Percentiles rank a stretch among this genome's conserved stretches.
These are phyloP conservation scores for Oscheius sp. DNA, from an alignment of 2,888 invertebrate genomes.

Conservation along the genomic window DNA sequence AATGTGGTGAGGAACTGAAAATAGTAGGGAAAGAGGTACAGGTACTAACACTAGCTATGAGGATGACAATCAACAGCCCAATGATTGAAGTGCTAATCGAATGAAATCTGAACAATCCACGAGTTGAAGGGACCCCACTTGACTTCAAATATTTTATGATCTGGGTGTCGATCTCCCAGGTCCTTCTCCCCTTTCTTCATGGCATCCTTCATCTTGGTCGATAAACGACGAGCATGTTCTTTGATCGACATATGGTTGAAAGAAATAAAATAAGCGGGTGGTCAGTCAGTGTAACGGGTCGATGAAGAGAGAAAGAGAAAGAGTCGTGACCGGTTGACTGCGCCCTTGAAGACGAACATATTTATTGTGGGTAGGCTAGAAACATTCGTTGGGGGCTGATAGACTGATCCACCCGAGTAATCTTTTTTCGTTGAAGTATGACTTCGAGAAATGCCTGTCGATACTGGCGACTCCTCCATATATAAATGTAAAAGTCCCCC, in stretches of 20 bases:
- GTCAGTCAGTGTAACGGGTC: conserved; percentile 20
- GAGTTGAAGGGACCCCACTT: neutral
- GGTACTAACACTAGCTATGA: neutral
- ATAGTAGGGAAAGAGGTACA: no score
- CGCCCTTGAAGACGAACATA: conserved; percentile 24
- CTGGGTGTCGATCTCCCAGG: conserved; percentile 17
- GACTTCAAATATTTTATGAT: conserved; percentile 15
- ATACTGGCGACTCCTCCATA: no score
- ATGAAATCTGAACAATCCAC: neutral
- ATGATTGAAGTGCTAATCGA: neutral
- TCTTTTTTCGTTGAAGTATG: neutral
- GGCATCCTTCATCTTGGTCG: conserved; percentile 16
- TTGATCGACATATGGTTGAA: neutral
- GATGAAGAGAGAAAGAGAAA: neutral
- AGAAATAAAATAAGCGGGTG: neutral
- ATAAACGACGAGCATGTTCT: conserved; percentile 10
- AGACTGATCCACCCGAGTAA: neutral
- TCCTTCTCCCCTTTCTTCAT: conserved; percentile 19
- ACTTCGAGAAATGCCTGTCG: no score
- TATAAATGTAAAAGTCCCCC: no score
- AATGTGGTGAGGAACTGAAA: neutral
- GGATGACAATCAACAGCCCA: neutral
- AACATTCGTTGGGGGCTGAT: no score
- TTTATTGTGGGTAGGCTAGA: no score
- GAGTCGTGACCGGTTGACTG: conserved; percentile 10